Base-by-base conservation (phyloP, 2,113 vertebrate species). In the Copsychus sechellarum region DNA sequence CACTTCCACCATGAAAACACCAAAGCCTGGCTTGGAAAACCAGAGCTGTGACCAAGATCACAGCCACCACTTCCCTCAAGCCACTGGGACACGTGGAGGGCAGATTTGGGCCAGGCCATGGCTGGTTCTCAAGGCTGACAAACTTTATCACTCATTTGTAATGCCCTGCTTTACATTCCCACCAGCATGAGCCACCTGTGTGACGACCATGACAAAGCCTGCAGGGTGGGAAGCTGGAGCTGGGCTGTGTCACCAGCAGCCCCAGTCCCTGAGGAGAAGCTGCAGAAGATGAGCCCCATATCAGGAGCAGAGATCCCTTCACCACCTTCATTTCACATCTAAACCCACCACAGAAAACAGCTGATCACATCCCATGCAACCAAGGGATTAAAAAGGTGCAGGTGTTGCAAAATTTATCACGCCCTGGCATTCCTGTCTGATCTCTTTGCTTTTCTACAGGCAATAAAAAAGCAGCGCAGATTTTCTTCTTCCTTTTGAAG, bases 261-360 rank as follows among this genome's bases (percentile, higher is more conserved):
- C 24, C 38, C 22, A 1, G 1, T 2, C 5, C 50, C 29, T 0
- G 0, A 22, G 66, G 29, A 47, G 34, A 11, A 57, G 60, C 29
- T 45, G 61, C 0, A 4, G 54, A 34, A 74, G 33, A 7, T 24
- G 60, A 19, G 40, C 50, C n/a, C 25, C 60, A 15, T 23, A 51
- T 19, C 1, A 0, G 26, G 23, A 62, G 29, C 4, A 9, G 65
- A 31, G 33, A 70, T 3, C 28, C 5, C 48, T 58, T 43, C 42
- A 25, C n/a, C 74, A 38, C 7, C 26, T 50, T 43, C 67, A 3
- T 51, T 34, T 73, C 31, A 7, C 56, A 19, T 5, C n/a, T 8
- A 61, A 88, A 47, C n/a, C 26, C 51, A 23, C 40, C 40, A 8
- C 34, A 70, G 36, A 48, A 57, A 86, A 43, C 31, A 23, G 2